phyloP scores from a whole-genome alignment of 2,797 vertebrate species.

The Pangasius djambal region DNA sequence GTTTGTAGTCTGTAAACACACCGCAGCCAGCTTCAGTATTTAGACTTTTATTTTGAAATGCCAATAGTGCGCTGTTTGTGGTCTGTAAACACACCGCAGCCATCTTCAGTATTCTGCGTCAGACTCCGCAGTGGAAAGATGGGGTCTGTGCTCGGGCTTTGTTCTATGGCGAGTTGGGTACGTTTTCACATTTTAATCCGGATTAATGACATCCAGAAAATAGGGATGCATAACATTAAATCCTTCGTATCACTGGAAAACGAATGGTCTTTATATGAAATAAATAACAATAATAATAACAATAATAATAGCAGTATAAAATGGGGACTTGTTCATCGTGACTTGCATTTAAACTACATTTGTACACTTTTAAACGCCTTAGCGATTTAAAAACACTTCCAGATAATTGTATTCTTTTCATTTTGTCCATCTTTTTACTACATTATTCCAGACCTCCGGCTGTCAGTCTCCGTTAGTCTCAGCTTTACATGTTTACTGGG shows the following conservation, averaged over 20 bases:
- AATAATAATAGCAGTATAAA: not conserved
- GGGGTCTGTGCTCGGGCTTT: slow-evolving; percentile 90
- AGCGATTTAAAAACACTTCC: no score
- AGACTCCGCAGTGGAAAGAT: slow-evolving; percentile 67
- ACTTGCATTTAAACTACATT: not conserved
- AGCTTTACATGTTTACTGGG: slow-evolving; percentile 8
- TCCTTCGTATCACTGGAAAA: not conserved
- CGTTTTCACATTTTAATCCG: slow-evolving; percentile 45
- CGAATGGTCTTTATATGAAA: not conserved
- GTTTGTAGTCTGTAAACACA: not conserved
- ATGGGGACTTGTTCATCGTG: not conserved
- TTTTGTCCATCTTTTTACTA: not conserved
- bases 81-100: slow-evolving; percentile 39
- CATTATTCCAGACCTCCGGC: no score
- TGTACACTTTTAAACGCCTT: not conserved
- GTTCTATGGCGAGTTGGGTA: slow-evolving; percentile 96
- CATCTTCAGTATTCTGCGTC: slow-evolving; percentile 53
- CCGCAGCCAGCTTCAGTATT: slow-evolving; percentile 58
- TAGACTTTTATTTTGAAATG: not conserved
- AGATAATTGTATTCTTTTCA: not conserved
- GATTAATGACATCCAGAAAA: not conserved
- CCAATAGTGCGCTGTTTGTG: no score
- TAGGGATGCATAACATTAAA: not conserved
- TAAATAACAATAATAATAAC: not conserved
- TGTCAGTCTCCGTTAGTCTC: not conserved